These are phyloP conservation scores for Andrena fulva DNA, from an alignment of 2,888 invertebrate species.

Conservation along the genomic window DNA sequence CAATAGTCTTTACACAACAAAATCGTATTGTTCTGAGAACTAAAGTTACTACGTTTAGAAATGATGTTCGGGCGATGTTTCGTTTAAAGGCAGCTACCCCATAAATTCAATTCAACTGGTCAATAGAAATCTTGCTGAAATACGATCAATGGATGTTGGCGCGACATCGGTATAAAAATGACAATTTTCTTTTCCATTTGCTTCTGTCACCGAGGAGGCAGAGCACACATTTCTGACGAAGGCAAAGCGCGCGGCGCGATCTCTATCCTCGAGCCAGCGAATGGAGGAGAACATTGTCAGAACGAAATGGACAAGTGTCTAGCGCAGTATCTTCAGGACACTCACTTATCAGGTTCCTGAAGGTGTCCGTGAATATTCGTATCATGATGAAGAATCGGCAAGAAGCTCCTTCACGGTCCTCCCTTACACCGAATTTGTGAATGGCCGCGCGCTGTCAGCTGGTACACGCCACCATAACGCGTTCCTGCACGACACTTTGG, in stretches of 20 bases:
- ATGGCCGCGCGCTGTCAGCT: constrained; percentile 63
- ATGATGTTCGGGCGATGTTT: no score
- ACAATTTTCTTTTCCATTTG: background rate
- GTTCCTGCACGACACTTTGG: constrained; percentile 58
- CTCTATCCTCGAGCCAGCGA: background rate
- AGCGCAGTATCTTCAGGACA: constrained; percentile 54
- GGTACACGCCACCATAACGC: constrained; percentile 68
- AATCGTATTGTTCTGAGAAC: no score
- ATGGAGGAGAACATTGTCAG: background rate
- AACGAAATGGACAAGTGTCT: background rate
- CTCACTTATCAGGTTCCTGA: constrained; percentile 82
- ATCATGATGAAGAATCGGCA: constrained; percentile 75
- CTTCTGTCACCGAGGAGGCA: background rate
- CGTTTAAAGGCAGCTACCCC: no score
- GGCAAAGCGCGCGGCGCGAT: no score
- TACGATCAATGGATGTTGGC: no score
- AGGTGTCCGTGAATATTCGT: constrained; percentile 81
- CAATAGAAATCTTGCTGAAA: no score
- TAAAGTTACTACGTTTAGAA: no score
- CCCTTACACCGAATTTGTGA: constrained; percentile 40
- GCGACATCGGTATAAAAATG: no score
- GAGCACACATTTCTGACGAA: background rate
- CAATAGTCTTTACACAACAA: background rate
- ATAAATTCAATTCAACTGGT: no score
- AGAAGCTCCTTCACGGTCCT: constrained; percentile 40